phyloP scores from a whole-genome alignment of 2,113 vertebrate species.

The Garra rufa region DNA sequence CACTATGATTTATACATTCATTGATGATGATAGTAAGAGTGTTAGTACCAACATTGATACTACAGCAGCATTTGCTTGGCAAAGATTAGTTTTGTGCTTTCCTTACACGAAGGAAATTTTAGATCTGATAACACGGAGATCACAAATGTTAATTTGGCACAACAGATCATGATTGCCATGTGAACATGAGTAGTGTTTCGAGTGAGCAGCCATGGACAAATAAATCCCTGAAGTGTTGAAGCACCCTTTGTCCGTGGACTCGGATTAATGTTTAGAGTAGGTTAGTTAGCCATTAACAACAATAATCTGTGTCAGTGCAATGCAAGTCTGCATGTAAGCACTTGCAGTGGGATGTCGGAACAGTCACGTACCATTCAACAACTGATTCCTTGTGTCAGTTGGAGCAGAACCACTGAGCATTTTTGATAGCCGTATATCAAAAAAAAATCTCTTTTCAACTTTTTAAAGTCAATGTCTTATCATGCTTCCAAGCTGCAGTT shows the following conservation, averaged over 20 bases:
- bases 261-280: neutral
- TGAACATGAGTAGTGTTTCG: neutral
- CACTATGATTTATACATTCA: conserved; percentile 2
- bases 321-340: too few species aligned
- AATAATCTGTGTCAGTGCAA: neutral
- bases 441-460: neutral
- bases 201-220: neutral
- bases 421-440: neutral
- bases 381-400: neutral
- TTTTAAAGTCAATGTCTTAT: neutral
- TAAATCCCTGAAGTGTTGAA: conserved; percentile 20
- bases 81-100: conserved; percentile 34
- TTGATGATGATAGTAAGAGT: neutral
- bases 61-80: conserved; percentile 44
- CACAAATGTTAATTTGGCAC: conserved; percentile 41
- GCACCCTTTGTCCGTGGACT: neutral
- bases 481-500: neutral
- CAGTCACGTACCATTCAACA: neutral
- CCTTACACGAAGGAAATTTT: conserved; percentile 39
- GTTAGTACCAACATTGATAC: conserved; percentile 47
- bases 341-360: neutral
- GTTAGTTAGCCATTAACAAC: conserved; percentile 29
- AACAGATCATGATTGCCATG: neutral
- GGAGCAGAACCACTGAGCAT: neutral
- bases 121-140: neutral